Conservation (phyloP, 2,113 vertebrate species). For the Parotia lawesii region DNA sequence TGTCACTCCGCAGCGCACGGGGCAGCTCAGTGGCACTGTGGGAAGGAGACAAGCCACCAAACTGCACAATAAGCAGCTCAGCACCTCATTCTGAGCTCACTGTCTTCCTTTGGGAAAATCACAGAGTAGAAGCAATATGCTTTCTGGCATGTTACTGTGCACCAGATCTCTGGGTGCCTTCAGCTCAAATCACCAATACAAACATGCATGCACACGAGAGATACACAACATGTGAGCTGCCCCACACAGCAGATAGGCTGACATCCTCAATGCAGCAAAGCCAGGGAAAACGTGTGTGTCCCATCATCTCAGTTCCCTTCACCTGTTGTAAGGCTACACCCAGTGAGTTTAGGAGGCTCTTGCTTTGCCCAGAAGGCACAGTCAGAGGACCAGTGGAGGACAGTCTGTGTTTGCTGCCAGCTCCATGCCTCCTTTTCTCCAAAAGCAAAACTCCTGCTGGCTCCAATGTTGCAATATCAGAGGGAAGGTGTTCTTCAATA, state of each 20-base stretch:
- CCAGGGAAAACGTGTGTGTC: background rate
- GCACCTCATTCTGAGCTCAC: background rate
- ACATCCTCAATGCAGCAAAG: background rate
- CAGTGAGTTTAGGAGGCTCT: background rate
- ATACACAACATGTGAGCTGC: fast-evolving
- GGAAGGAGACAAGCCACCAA: background rate
- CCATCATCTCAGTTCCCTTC: background rate
- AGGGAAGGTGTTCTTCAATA: background rate
- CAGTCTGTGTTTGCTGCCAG: background rate
- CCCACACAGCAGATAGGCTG: fast-evolving
- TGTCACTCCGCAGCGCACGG: fast-evolving
- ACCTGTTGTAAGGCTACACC: background rate
- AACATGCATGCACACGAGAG: background rate
- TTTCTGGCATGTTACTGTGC: background rate
- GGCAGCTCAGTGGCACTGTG: background rate
- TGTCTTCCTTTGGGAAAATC: background rate
- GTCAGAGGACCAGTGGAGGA: background rate
- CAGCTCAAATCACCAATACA: background rate
- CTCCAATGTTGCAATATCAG: background rate
- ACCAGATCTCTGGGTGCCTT: background rate
- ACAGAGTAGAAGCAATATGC: background rate
- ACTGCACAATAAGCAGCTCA: background rate
- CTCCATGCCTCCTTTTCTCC: background rate
- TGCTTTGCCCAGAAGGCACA: background rate
- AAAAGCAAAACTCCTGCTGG: background rate